These are phyloP conservation scores for Echiichthys vipera DNA, from an alignment of 2,797 vertebrate genomes.

Conservation along the genomic window DNA sequence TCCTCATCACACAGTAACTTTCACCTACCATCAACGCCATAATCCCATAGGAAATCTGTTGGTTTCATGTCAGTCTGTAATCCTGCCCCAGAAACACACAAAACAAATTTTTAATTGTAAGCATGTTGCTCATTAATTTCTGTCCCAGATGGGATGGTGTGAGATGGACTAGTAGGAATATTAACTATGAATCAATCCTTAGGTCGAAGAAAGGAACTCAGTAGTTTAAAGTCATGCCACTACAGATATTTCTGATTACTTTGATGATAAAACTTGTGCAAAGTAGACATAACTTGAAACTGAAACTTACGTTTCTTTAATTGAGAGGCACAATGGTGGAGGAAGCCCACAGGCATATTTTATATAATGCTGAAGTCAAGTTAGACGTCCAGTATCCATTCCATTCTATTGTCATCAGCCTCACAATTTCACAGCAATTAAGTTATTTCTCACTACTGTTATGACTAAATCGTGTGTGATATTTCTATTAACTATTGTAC, in stretches of 20 bases:
- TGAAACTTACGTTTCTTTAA: constrained; percentile 6
- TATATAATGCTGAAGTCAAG: neutral
- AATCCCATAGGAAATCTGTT: neutral
- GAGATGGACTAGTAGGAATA: neutral
- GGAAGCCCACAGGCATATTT: neutral
- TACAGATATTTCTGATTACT: neutral
- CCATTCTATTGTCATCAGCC: constrained; percentile 42
- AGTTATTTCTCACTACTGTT: constrained; percentile 58
- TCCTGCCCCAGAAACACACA: neutral
- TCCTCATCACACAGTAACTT: neutral
- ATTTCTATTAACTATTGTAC: constrained; percentile 63
- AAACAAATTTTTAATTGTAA: neutral
- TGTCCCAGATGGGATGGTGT: neutral
- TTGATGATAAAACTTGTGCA: neutral
- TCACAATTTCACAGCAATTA: constrained; percentile 58
- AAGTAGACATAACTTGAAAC: neutral
- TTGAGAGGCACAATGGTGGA: neutral
- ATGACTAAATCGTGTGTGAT: constrained; percentile 65
- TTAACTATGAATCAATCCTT: neutral
- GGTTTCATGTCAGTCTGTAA: neutral
- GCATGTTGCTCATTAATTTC: neutral
- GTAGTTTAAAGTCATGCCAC: neutral
- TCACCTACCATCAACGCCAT: neutral
- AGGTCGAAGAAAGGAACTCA: neutral
- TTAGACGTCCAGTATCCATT: constrained; percentile 7